Conservation (phyloP, 2,113 vertebrate genomes). For the Phrynosoma blainvillii region DNA sequence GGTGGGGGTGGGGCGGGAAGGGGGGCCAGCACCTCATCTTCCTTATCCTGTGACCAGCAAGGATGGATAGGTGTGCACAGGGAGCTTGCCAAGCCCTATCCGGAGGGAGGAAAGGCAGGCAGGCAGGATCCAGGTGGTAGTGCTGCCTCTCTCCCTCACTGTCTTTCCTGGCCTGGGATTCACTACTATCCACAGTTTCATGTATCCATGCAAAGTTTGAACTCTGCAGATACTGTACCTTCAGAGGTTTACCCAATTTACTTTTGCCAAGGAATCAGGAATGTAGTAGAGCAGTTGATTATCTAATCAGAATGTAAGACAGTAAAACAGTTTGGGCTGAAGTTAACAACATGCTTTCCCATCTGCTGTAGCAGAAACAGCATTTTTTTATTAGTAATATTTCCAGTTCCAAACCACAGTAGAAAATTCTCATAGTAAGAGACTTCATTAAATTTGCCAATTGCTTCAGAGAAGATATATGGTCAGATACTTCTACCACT, state of each 20-base stretch:
- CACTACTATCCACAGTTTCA: too few relatives aligned
- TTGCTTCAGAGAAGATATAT: background rate
- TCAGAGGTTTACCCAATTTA: background rate
- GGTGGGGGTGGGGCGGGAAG: too few relatives aligned
- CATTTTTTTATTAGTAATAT: constrained; percentile 2
- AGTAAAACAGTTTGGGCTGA: background rate
- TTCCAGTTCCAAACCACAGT: background rate
- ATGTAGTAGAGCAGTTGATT: background rate
- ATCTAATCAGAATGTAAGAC: background rate
- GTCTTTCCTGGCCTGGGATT: too few relatives aligned
- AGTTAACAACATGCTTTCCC: background rate
- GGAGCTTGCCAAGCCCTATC: too few relatives aligned
- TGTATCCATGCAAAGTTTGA: too few relatives aligned
- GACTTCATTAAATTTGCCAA: background rate
- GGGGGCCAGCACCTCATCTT: too few relatives aligned
- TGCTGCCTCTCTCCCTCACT: too few relatives aligned
- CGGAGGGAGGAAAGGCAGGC: too few relatives aligned
- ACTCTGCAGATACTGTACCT: background rate
- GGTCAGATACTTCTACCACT: background rate
- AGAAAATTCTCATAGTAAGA: background rate
- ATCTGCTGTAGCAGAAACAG: background rate
- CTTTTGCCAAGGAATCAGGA: background rate
- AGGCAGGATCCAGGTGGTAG: too few relatives aligned
- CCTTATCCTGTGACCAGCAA: too few relatives aligned
- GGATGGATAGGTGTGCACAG: too few relatives aligned